A percentile compares a stretch with the other conserved stretches of the same genome.
These are phyloP conservation scores for Galagoides demidoff DNA, from an alignment of 2,797 vertebrate species.

Conservation along the genomic window DNA sequence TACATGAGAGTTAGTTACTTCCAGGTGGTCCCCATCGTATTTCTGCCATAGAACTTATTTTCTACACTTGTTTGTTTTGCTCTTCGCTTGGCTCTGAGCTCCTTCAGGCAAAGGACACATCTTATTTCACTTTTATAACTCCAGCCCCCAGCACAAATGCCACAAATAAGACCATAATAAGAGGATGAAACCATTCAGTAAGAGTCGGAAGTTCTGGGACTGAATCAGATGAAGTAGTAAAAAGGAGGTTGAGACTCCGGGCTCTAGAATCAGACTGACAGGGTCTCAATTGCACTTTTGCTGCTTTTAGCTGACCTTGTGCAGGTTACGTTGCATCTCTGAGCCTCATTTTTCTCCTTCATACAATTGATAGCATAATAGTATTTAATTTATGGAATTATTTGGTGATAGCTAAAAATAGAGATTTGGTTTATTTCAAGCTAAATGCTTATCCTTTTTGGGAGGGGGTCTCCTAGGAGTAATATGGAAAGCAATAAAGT, in stretches of 20 bases:
- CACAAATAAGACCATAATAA: background rate
- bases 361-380: background rate
- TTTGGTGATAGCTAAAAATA: constrained; percentile 6
- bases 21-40: background rate
- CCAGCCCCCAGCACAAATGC: background rate
- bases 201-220: background rate
- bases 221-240: background rate
- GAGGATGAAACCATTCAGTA: background rate
- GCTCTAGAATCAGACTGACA: background rate
- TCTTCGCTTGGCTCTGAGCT: background rate
- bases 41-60: background rate
- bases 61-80: background rate
- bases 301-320: background rate
- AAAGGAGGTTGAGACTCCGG: background rate
- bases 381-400: background rate
- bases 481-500: background rate
- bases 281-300: background rate
- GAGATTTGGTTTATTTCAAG: background rate
- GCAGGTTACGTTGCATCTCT: background rate
- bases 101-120: background rate
- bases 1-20: background rate
- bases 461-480: background rate
- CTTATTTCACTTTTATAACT: background rate
- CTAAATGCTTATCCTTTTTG: background rate
- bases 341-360: background rate